Percentiles rank a stretch among this genome's conserved stretches.
These are phyloP conservation scores for Periparus ater DNA, from an alignment of 2,797 vertebrate species.

Conservation along the genomic window DNA sequence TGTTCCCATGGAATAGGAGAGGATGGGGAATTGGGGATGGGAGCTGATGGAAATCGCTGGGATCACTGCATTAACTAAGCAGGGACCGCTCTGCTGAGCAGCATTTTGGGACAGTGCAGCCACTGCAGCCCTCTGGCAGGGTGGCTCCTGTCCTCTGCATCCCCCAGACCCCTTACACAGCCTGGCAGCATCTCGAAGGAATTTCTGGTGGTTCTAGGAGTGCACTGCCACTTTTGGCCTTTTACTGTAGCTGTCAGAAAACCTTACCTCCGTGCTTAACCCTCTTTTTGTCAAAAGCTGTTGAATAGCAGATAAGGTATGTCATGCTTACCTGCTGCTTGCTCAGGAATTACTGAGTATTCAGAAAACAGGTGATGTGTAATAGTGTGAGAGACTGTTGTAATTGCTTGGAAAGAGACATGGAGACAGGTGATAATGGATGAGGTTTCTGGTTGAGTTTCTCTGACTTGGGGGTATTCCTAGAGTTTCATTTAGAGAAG, in stretches of 20 bases:
- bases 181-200: neutral
- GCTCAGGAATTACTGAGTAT: neutral
- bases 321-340: neutral
- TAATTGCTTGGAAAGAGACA: neutral
- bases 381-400: neutral
- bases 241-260: neutral
- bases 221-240: neutral
- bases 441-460: neutral
- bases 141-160: rapidly evolving
- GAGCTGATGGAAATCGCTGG: neutral
- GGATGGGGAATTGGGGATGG: neutral
- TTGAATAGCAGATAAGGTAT: neutral
- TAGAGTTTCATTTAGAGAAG: neutral
- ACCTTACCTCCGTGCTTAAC: neutral
- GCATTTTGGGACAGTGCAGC: neutral
- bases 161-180: neutral
- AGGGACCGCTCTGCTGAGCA: neutral
- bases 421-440: neutral
- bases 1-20: neutral
- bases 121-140: neutral
- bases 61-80: rapidly evolving
- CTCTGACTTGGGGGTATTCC: neutral
- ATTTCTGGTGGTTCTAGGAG: neutral
- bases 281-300: neutral
- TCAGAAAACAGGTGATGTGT: neutral